Percentiles rank a stretch among this genome's conserved stretches.
Evolutionary conservation across 2,888 invertebrate species (phyloP).

Genomic region (Coremacera marginata): DNA sequence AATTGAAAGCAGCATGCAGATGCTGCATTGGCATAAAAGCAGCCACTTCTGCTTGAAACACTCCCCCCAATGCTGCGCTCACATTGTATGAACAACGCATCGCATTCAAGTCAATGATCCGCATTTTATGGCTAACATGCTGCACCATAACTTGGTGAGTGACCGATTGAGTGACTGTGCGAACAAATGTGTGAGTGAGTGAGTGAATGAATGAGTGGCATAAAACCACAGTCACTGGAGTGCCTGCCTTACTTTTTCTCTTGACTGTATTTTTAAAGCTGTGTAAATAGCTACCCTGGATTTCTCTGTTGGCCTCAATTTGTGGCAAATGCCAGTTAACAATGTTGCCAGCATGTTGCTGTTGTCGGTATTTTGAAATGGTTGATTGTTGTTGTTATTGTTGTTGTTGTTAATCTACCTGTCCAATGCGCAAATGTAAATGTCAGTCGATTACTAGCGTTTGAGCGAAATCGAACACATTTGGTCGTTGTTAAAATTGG

Average conservation of each 20-base stretch:
- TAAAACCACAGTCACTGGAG: neutral
- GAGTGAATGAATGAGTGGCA: neutral
- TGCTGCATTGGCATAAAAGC: neutral
- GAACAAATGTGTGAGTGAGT: neutral
- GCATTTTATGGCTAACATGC: neutral
- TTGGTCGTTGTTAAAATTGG: too few relatives aligned
- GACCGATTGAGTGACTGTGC: neutral
- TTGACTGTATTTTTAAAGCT: neutral
- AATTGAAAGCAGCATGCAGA: neutral
- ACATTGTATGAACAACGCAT: neutral
- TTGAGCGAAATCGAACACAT: neutral
- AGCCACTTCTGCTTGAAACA: neutral
- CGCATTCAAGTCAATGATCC: neutral
- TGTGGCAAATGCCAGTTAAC: slow-evolving; percentile 6
- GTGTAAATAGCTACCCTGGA: neutral
- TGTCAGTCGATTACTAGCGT: neutral
- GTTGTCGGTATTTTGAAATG: too few relatives aligned
- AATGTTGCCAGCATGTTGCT: neutral
- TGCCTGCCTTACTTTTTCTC: slow-evolving; percentile 12
- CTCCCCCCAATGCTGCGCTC: neutral
- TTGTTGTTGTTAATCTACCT: neutral
- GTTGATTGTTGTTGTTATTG: neutral
- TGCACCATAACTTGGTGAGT: too few relatives aligned
- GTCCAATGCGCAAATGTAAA: neutral
- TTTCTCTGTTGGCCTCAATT: slow-evolving; percentile 18